These are phyloP conservation scores for Oreohelix idahoensis DNA, from an alignment of 1,140 invertebrate genomes.

Conservation along the genomic window DNA sequence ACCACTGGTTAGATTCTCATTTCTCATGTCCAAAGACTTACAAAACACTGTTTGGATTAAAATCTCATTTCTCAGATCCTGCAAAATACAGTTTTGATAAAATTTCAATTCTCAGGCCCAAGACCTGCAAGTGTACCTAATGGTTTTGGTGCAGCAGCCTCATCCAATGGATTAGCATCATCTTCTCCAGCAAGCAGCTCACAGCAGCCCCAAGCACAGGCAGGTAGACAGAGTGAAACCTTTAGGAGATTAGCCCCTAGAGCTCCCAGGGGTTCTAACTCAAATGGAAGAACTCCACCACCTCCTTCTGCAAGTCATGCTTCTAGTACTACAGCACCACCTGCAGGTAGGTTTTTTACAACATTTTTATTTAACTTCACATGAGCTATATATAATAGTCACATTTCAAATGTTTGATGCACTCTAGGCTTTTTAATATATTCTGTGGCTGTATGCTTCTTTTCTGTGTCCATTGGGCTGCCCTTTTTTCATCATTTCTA, in stretches of 20 bases:
- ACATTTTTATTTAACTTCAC: too few relatives aligned
- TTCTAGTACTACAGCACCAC: background rate
- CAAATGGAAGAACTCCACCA: slow-evolving; percentile 45
- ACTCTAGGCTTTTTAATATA: too few relatives aligned
- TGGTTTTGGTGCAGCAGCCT: slow-evolving; percentile 33
- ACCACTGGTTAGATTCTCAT: too few relatives aligned
- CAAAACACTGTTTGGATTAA: too few relatives aligned
- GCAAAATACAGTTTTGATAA: too few relatives aligned
- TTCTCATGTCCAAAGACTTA: too few relatives aligned
- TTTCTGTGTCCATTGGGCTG: too few relatives aligned
- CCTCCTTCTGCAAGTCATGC: slow-evolving; percentile 39
- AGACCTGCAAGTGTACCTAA: slow-evolving; percentile 17
- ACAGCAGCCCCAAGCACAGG: background rate
- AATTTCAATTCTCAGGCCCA: slow-evolving; percentile 1
- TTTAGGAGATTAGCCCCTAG: background rate
- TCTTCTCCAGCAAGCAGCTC: background rate
- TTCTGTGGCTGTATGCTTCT: too few relatives aligned
- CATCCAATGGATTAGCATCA: slow-evolving; percentile 17
- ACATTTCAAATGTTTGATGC: too few relatives aligned
- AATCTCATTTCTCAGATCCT: too few relatives aligned
- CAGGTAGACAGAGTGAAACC: background rate
- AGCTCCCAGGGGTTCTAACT: slow-evolving; percentile 15
- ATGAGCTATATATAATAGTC: too few relatives aligned
- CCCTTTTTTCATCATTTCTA: too few relatives aligned
- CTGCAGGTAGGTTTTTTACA: background rate